Conservation (phyloP, 2,797 vertebrate species). For the Vipera latastei region DNA sequence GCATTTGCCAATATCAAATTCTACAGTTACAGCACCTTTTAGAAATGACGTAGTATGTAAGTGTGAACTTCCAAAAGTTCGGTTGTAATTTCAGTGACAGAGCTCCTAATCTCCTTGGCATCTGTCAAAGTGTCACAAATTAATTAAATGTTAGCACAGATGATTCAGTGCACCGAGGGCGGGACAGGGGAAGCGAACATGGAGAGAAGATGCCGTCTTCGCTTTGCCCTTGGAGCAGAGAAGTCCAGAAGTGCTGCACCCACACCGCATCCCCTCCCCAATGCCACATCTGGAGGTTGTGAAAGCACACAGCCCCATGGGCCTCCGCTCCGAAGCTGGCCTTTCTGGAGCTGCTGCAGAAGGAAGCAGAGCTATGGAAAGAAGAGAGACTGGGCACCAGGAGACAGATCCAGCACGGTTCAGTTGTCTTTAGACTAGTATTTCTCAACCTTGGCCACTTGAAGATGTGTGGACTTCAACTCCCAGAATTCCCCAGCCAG, state of each 20-base stretch:
- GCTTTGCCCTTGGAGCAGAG: slow-evolving; percentile 51
- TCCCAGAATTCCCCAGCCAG: neutral
- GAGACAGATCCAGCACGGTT: neutral
- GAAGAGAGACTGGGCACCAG: neutral
- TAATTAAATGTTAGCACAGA: slow-evolving; percentile 80
- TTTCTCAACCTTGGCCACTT: neutral
- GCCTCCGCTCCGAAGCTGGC: neutral
- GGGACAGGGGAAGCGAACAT: slow-evolving; percentile 38
- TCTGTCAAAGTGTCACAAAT: slow-evolving; percentile 83
- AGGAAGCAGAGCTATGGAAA: neutral
- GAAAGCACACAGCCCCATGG: too few species aligned
- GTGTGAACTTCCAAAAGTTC: slow-evolving; percentile 67
- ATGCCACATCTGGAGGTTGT: neutral
- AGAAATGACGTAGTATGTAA: slow-evolving; percentile 67
- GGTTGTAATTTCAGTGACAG: slow-evolving; percentile 72
- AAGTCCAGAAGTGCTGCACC: neutral
- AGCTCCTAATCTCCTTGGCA: slow-evolving; percentile 73
- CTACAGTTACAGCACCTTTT: slow-evolving; percentile 60
- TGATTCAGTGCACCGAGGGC: slow-evolving; percentile 72
- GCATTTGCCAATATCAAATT: slow-evolving; percentile 66
- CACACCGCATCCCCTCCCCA: neutral
- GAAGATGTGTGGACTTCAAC: neutral
- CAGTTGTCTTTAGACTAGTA: neutral
- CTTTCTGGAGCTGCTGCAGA: neutral
- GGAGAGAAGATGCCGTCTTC: slow-evolving; percentile 57